Conservation (phyloP, 2,113 vertebrate species). For the Antechinus flavipes region DNA sequence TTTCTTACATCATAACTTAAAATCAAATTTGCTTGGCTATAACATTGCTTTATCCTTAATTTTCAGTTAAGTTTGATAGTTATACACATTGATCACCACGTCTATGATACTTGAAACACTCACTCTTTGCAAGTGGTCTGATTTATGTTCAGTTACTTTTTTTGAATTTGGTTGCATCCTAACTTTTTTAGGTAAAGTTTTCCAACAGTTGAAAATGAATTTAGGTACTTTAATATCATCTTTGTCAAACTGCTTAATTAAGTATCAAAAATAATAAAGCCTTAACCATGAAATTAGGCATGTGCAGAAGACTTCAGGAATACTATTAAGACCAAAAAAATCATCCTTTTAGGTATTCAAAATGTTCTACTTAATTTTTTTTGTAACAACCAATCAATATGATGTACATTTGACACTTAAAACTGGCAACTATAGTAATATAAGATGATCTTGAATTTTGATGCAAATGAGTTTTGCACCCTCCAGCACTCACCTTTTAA, state of each 20-base stretch:
- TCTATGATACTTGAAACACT: not conserved
- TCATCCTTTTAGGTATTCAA: slow-evolving; percentile 41
- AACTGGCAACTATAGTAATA: slow-evolving; percentile 53
- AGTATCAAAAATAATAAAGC: not conserved
- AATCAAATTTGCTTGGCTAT: not conserved
- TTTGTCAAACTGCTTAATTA: slow-evolving; percentile 14
- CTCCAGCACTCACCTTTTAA: slow-evolving; percentile 43
- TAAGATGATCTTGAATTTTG: slow-evolving; percentile 50
- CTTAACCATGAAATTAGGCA: not conserved
- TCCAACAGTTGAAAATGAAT: slow-evolving; percentile 16
- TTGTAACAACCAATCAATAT: slow-evolving; percentile 28
- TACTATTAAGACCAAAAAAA: slow-evolving; percentile 53
- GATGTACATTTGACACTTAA: slow-evolving; percentile 56
- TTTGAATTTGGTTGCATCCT: not conserved
- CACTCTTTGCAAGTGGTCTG: not conserved
- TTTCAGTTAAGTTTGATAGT: not conserved
- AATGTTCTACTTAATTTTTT: slow-evolving; percentile 37
- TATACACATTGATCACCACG: not conserved
- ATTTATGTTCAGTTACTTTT: slow-evolving; percentile 16
- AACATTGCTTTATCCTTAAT: not conserved
- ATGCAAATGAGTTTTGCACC: slow-evolving; percentile 61
- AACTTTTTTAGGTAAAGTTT: slow-evolving; percentile 6
- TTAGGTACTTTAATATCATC: not conserved
- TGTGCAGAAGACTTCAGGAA: slow-evolving; percentile 18
- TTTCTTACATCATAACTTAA: not conserved